Base-by-base conservation (phyloP, 2,113 vertebrate species). In the Dasyornis broadbenti region DNA sequence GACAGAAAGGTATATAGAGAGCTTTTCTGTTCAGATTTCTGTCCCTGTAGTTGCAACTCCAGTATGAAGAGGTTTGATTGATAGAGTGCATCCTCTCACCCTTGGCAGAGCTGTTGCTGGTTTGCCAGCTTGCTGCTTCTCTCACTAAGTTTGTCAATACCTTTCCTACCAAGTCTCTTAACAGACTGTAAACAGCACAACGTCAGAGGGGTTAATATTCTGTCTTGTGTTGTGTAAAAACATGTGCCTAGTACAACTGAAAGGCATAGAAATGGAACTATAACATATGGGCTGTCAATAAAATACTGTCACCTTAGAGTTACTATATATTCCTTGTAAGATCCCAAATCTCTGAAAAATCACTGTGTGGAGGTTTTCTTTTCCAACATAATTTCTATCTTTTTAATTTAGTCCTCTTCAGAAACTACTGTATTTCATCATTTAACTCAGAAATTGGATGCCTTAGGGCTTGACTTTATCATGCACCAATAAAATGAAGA, bases 401-500 rank as follows among this genome's bases (percentile, higher is more conserved):
- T 88, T 79, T 94, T 87, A 73, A 85, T 65, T 94, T 77, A 92
- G 76, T 96, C 30, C 53, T 95, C 72, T 95, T 93, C 76, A 76
- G 78, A 95, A 95, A 37, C 88, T 92, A 82, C 89, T 86, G 31
- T 90, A 95, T 97, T 94, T 97, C 84, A 64, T 84, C 79, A 92
- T 95, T 95, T 97, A 92, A 56, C 89, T 96, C 31, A 92, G 85
- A 95, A 94, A 95, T 87, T 91, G 75, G 72, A 91, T 91, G 78
- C 93, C 96, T 95, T 91, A 79, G 93, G 78, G 61, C 84, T 95
- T 97, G 52, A 63, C 77, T 97, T 96, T 96, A 94, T 95, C 93
- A 95, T 79, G 64, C 30, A 76, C 52, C 97, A 96, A 97, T 96
- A 97, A 96, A 97, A 96, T 94, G 82, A 96, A 96, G 60, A 96